These are phyloP conservation scores for Ochropacha duplaris DNA, from an alignment of 2,888 invertebrate species.

Conservation along the genomic window DNA sequence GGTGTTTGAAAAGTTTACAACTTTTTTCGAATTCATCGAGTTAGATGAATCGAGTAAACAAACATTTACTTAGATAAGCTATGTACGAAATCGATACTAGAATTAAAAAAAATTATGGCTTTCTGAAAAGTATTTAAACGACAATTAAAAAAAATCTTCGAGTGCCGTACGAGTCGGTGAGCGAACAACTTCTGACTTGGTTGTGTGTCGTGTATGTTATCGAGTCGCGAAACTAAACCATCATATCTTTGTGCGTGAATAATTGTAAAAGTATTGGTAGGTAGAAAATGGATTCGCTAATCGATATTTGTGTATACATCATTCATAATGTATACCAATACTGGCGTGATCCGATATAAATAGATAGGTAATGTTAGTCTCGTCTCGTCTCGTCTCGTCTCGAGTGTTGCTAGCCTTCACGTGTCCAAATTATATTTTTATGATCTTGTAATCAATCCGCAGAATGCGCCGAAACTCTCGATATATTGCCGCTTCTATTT, in stretches of 20 bases:
- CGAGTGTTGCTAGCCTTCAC: conserved; percentile 30
- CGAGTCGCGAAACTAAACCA: no score
- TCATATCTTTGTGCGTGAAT: no score
- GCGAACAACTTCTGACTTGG: no score
- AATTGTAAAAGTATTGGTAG: no score
- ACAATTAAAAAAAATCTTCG: no score
- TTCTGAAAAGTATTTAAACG: no score
- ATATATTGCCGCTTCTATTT: conserved; percentile 19
- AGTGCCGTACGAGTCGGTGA: no score
- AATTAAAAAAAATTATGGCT: no score
- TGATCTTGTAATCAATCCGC: conserved; percentile 34
- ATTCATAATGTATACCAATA: no score
- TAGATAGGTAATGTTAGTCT: conserved; percentile 24
- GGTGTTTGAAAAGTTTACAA: no score
- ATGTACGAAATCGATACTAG: background rate
- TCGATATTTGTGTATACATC: no score
- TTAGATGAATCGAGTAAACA: background rate
- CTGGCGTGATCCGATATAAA: conserved; percentile 22
- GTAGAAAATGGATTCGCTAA: background rate
- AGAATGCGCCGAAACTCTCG: conserved; percentile 25
- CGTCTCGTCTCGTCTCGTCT: conserved; percentile 15
- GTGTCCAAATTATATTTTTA: conserved; percentile 35
- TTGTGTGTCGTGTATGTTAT: no score
- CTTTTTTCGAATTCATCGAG: background rate
- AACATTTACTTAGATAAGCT: background rate